Evolutionary conservation across 1,140 invertebrate species (phyloP), one percentile per base, ranked within the genome.

Genomic region (Drosophila lini): DNA sequence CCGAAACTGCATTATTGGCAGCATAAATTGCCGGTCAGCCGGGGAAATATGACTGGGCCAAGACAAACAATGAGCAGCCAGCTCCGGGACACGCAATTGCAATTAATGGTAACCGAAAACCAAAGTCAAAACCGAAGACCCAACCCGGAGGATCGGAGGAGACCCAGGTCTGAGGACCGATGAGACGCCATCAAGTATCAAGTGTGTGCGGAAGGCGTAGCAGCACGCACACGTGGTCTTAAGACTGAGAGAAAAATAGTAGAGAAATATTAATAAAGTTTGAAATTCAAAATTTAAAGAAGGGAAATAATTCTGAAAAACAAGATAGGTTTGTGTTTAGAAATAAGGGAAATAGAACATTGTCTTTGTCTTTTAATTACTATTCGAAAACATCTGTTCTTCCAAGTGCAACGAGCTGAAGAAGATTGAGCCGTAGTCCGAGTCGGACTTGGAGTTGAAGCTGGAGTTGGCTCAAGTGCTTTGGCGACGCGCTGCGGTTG

Each of bases 91-190:
- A 88, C 85, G 84, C 84, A 88, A 88, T 88, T 88, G 84, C 84
- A 88, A 88, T 90, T 88, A 88, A 88, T 89, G 84, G 84, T 89
- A 88, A 89, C 84, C 84, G 67, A 88, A 88, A 89, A 89, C 80
- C 83, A 48, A 89, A 78, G 67, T 68, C 55, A 68, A 38, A 34
- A 41, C 40, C 15, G 38, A 57, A 52, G 63, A 64, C 48, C 42
- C 16, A 28, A 19, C 25, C 28, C 22, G 34, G 32, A 52, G 52
- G 32, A 53, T 22, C 28, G 32, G 32, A 34, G 32, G 32, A 34
- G 31, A 34, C 48, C 3, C 22, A 47, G 5, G 45, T 47, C 45
- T 48, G 48, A 34, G 48, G 58, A 61, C 34, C 55, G 41, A 68
- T 47, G 64, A 70, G 65, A 83, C 83, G 75, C 80, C 83, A 65